These are phyloP conservation scores for Cinclus cinclus DNA, from an alignment of 2,113 vertebrate species.

Conservation along the genomic window DNA sequence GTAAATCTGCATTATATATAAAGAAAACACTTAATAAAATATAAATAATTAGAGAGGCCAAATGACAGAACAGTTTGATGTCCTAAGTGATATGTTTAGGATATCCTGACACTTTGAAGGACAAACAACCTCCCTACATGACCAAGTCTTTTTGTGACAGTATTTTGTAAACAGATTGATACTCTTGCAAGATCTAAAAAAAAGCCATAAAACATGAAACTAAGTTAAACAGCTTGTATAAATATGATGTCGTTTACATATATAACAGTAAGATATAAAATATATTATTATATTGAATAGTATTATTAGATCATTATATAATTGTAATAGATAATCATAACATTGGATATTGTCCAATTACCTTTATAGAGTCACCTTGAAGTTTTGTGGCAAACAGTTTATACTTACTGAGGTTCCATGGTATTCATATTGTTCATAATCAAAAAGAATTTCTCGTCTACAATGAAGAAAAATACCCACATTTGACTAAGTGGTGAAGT, in stretches of 20 bases:
- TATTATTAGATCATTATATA: not conserved
- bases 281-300: not conserved
- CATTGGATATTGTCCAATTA: not conserved
- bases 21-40: not conserved
- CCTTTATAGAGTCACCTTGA: not conserved
- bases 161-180: not conserved
- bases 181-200: not conserved
- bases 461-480: not conserved
- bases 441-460: constrained; percentile 94
- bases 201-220: not conserved
- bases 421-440: constrained; percentile 97
- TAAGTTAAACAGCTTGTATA: not conserved
- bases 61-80: not conserved
- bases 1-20: not conserved
- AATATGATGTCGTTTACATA: too few relatives aligned
- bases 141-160: not conserved
- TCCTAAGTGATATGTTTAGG: not conserved
- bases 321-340: not conserved
- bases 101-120: not conserved
- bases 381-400: not conserved
- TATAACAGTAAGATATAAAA: not conserved
- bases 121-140: not conserved
- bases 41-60: not conserved
- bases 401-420: constrained; percentile 94
- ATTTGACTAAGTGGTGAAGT: not conserved